Base-by-base conservation (phyloP, 2,888 invertebrate species). In the Dolomedes plantarius region DNA sequence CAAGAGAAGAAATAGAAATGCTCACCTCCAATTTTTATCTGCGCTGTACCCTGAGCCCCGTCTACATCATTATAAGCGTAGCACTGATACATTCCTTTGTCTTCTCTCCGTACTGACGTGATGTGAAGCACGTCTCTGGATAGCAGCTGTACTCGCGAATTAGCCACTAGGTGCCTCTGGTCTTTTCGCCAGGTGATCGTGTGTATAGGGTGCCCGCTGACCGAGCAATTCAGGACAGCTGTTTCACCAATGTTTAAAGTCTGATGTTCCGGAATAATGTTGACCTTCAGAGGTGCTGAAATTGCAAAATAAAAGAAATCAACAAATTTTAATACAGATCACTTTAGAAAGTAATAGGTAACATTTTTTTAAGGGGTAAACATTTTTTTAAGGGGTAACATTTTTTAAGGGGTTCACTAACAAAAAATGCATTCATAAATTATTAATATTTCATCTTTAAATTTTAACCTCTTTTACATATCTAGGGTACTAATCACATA, bases 41-140 rank as follows among this genome's bases (percentile, higher is more conserved):
- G 97, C 72, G 96, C 97, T 78, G 96, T 96, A 0, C 96, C 96
- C 90, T 98, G 97, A 0, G 97, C 97, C 90, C 96, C 96, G 91
- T 97, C 97, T 91, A 96, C 96, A 90, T 97, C 97, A 91, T 97
- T 97, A 79, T 96, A 93, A 73, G 97, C 96, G 90, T 98, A 97
- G 91, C 98, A 98, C 91, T 98, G 98, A 91, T 98, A 98, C 97
- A 98, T 98, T 90, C 98, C 98, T 91, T 96, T 96, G 91, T 98
- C 98, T 92, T 97, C 96, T 90, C 97, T 96, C 91, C 96, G 95
- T 0, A 98, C 97, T 0, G 96, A 95, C 90, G 96, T 96, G 90
- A 98, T 97, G 89, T 96, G 94, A 65, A 98, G 92, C 79, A 95
- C 94, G 29, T 85, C 85, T 23, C 83, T 67, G 1, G 81, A 76